Evolutionary conservation across 2,888 invertebrate genomes (phyloP).

Genomic region (Cataglyphis livida): DNA sequence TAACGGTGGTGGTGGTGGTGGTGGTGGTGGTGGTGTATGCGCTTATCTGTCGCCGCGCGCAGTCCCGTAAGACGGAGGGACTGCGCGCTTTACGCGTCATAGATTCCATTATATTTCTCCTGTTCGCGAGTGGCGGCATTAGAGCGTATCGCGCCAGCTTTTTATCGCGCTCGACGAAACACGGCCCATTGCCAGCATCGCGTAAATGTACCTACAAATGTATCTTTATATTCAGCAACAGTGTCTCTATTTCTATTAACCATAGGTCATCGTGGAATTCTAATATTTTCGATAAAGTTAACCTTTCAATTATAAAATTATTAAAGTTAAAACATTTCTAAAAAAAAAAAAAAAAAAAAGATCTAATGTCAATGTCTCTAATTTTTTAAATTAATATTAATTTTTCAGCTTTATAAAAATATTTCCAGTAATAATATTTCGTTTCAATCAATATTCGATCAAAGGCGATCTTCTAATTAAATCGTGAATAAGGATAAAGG

Average conservation of each 20-base stretch:
- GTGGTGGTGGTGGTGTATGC: not conserved
- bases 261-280: not conserved
- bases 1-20: not conserved
- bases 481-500: slow-evolving; percentile 13
- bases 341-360: not conserved
- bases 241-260: too few species aligned
- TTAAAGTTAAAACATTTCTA: too few species aligned
- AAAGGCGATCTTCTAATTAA: slow-evolving; percentile 18
- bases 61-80: slow-evolving; percentile 60
- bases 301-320: too few species aligned
- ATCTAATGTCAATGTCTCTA: not conserved
- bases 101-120: slow-evolving; percentile 66
- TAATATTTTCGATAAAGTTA: not conserved
- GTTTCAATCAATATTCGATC: slow-evolving; percentile 6
- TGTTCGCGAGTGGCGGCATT: slow-evolving; percentile 52
- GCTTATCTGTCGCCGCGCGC: slow-evolving; percentile 60
- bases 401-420: not conserved
- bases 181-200: slow-evolving; percentile 4
- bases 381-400: not conserved
- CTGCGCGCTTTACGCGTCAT: slow-evolving; percentile 64
- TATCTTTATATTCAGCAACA: not conserved
- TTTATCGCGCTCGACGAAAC: slow-evolving; percentile 34
- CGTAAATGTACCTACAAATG: slow-evolving; percentile 18
- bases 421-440: not conserved
- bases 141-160: slow-evolving; percentile 49